These are phyloP conservation scores for Tetragonula carbonaria DNA, from an alignment of 2,888 invertebrate genomes.

Conservation along the genomic window DNA sequence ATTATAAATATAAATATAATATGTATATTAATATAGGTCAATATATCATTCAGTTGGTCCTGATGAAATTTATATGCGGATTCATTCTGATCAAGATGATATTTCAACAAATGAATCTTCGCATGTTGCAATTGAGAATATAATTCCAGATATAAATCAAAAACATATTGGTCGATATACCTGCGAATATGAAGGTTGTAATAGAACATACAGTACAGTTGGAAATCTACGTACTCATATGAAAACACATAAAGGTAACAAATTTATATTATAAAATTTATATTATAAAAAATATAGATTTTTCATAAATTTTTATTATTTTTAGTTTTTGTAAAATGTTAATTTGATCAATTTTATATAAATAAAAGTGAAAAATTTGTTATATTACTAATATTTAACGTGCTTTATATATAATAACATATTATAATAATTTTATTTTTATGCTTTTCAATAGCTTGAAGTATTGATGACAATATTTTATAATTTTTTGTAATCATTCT, in stretches of 20 bases:
- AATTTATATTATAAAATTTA: conserved; percentile 3
- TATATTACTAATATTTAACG: conserved; percentile 1
- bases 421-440: background rate
- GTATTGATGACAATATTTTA: background rate
- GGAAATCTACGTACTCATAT: conserved; percentile 97
- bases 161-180: conserved; percentile 89
- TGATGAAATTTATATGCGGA: conserved; percentile 89
- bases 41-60: conserved; percentile 89
- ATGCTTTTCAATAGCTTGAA: background rate
- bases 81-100: conserved; percentile 88
- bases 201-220: conserved; percentile 95
- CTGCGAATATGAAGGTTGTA: conserved; percentile 95
- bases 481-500: background rate
- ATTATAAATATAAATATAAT: background rate
- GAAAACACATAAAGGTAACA: conserved; percentile 96
- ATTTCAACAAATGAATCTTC: conserved; percentile 88
- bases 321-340: background rate
- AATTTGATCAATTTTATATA: background rate
- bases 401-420: background rate
- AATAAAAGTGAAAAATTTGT: background rate
- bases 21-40: conserved; percentile 84
- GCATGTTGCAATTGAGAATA: conserved; percentile 88
- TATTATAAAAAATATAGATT: background rate
- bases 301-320: background rate
- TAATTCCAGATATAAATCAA: conserved; percentile 86